Percentiles rank a stretch among this genome's conserved stretches.
Evolutionary conservation across 2,888 invertebrate genomes (phyloP).

Genomic region (Gari tellinella): DNA sequence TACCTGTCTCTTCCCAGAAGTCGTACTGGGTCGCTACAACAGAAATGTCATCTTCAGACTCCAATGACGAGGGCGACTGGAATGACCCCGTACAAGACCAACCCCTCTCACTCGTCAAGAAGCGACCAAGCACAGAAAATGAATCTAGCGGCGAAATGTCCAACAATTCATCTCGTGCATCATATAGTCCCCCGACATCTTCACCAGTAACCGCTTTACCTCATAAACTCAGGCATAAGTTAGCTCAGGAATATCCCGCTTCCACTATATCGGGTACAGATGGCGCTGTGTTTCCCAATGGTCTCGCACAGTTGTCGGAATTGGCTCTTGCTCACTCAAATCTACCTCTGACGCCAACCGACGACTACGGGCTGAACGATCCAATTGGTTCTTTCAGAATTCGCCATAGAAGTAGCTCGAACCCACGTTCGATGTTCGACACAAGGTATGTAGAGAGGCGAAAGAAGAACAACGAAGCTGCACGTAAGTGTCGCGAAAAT

Average conservation of each 20-base stretch:
- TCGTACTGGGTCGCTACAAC: constrained; percentile 50
- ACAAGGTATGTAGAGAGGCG: constrained; percentile 84
- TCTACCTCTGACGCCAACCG: constrained; percentile 48
- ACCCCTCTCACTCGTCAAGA: constrained; percentile 66
- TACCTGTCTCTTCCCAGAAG: constrained; percentile 30
- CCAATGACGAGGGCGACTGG: constrained; percentile 54
- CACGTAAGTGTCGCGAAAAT: constrained; percentile 85
- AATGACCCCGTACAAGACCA: constrained; percentile 63
- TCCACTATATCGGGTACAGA: constrained; percentile 30
- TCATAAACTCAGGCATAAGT: constrained; percentile 77
- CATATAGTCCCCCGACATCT: constrained; percentile 60
- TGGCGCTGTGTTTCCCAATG: constrained; percentile 67
- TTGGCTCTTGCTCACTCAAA: constrained; percentile 74
- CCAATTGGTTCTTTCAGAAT: constrained; percentile 25
- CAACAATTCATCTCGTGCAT: constrained; percentile 62
- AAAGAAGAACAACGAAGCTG: constrained; percentile 85
- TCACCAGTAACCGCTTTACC: constrained; percentile 71
- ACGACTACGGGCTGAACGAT: constrained; percentile 31
- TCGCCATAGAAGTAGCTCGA: constrained; percentile 44
- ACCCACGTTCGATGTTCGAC: constrained; percentile 65
- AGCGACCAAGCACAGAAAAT: constrained; percentile 54
- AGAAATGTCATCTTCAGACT: constrained; percentile 58
- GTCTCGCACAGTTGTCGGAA: constrained; percentile 78
- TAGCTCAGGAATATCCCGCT: constrained; percentile 51
- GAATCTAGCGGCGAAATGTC: constrained; percentile 65